Base-by-base conservation (phyloP, 2,113 vertebrate genomes). In the Phocoena sinus region DNA sequence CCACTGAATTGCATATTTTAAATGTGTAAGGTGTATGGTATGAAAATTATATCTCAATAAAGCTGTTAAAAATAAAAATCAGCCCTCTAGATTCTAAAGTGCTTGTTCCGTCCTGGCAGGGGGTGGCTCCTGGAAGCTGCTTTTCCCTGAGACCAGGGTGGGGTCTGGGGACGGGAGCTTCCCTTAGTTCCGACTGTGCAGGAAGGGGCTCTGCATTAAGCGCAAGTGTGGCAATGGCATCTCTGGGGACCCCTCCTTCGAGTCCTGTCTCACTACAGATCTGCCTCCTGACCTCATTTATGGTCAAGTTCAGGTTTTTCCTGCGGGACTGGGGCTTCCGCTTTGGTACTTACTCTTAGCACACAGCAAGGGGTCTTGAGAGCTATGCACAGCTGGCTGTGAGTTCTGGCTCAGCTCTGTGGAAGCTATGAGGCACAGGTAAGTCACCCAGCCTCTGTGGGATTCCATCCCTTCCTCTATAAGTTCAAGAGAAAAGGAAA, bases 171-270 rank as follows among this genome's bases (percentile, higher is more conserved):
- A 56, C n/a, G 4, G 58, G 2, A 47, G 28, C 2, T 9, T 12
- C 33, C 11, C 5, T 68, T 41, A 33, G 13, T 25, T 38, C 1
- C 0, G 10, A 6, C 20, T 41, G 4, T 41, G 67, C 21, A 28
- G 60, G 9, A 62, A 56, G 50, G 44, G 60, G 38, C 38, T 70
- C 33, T 53, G 63, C 28, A 21, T 31, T 33, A 60, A 89, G 47
- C 1, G 3, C 18, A 15, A 21, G 1, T 15, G 7, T 2, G 13
- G 14, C 60, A 4, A 5, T 7, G 41, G 31, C 60, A n/a, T 23
- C 86, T 56, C 68, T n/a, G 41, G 53, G 68, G 25, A 25, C 79
- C 7, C 3, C 9, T 70, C 53, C 41, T 41, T 5, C 26, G 11
- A 20, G 18, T 63, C 28, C n/a, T 15, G 5, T 41, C n/a, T 63